Evolutionary conservation across 2,113 vertebrate genomes (phyloP), one percentile per base, ranked within the genome.

Genomic region (Okapia johnstoni): DNA sequence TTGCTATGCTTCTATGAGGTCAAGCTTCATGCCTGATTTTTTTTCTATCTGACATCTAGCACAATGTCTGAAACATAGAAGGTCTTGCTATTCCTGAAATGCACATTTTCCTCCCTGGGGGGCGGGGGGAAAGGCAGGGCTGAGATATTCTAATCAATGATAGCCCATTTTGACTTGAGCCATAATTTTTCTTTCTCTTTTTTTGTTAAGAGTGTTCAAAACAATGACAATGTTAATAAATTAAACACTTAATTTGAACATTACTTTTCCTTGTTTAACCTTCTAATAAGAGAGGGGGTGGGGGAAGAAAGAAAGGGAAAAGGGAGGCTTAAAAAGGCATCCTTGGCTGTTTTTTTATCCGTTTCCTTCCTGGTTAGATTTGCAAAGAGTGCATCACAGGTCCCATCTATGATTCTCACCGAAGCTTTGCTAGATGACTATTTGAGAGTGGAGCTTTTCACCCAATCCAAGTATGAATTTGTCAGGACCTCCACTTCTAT

Each of bases 231-330:
- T 52, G 30, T 77, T 95, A 50, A 83, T 85, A 93, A 94, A 83
- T 91, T 12, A 77, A 90, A n/a, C 46, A 19, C 21, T 90, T 88
- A 33, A 81, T 88, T 52, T 55, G 26, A 96, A 79, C 52, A 80
- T 10, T 33, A n/a, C 19, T 55, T 95, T 94, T 98, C 58, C n/a
- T 55, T 95, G 60, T 84, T 94, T 92, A 50, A 7, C 26, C 57
- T 89, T 83, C 57, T 40, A 60, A 36, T n/a, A 26, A 77, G 70
- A 40, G 50, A 25, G 0, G 6, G 55, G 6, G 40, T 26, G 36
- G 28, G n/a, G 7, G 10, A 36, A 46, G 12, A 26, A n/a, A 80
- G n/a, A 17, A 36, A 52, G 15, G 7, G 80, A 30, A 46, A 81
- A 87, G 26, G 33, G 19, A 79, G 63, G 26, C 8, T 17, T 28